Evolutionary conservation across 92 coral and sea anemone genomes (phyloP).

Genomic region (Paragorgia papillata): DNA sequence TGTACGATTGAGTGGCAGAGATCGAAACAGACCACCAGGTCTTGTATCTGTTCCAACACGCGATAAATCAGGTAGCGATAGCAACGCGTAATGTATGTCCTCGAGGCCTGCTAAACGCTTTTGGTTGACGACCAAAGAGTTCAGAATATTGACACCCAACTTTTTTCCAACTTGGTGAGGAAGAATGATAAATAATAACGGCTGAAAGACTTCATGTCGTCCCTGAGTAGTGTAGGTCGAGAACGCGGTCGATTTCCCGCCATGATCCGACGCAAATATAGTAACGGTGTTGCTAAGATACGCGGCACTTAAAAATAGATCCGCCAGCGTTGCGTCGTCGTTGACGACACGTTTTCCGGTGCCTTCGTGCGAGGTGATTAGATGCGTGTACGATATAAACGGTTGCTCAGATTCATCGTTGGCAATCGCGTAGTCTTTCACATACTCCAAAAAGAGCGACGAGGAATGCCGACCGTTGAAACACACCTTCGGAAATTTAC

Average conservation of each 20-base stretch:
- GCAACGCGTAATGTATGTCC: conserved; percentile 72
- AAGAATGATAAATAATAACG: conserved; percentile 82
- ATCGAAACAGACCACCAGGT: conserved; percentile 64
- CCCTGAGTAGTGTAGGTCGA: conserved; percentile 10
- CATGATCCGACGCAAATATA: conserved; percentile 33
- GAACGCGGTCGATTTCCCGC: conserved; percentile 11
- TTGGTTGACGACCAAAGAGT: conserved; percentile 69
- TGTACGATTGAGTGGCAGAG: conserved; percentile 80
- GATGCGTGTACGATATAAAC: conserved; percentile 75
- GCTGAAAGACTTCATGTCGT: conserved; percentile 58
- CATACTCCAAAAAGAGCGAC: conserved; percentile 70
- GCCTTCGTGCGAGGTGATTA: conserved; percentile 83
- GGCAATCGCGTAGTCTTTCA: conserved; percentile 53
- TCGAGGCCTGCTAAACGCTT: conserved; percentile 70
- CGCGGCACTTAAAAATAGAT: conserved; percentile 6
- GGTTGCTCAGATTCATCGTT: conserved; percentile 56
- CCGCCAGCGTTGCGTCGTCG: conserved; percentile 26
- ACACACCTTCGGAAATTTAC: conserved; percentile 51
- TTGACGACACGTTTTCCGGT: conserved; percentile 72
- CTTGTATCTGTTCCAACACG: background rate
- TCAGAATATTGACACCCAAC: conserved; percentile 68
- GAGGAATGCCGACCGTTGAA: conserved; percentile 71
- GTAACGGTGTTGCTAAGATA: conserved; percentile 31
- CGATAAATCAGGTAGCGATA: conserved; percentile 47
- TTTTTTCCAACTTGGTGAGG: conserved; percentile 71